Conservation (phyloP, 2,113 vertebrate genomes). For the Cephalopterus ornatus region DNA sequence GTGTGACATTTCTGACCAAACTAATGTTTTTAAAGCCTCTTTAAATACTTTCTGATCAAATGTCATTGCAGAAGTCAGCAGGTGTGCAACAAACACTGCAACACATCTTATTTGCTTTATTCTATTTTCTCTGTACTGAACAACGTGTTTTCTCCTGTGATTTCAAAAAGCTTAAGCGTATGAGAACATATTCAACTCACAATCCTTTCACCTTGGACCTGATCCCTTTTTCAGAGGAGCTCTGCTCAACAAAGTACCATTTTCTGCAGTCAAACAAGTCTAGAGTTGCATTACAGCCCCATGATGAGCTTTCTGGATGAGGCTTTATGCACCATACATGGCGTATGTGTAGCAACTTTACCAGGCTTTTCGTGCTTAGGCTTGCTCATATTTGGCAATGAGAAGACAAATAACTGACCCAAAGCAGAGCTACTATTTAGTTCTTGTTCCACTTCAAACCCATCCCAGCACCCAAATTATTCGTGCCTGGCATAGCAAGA, state of each 20-base stretch:
- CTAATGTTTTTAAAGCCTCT: slow-evolving; percentile 40
- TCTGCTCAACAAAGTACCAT: neutral
- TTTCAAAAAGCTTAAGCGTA: neutral
- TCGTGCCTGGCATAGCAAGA: neutral
- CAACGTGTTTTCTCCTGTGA: neutral
- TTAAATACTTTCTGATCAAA: slow-evolving; percentile 27
- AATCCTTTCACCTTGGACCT: neutral
- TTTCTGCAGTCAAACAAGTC: neutral
- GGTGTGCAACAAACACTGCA: neutral
- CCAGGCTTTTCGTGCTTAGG: neutral
- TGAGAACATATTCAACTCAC: neutral
- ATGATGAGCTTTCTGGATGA: too few relatives aligned
- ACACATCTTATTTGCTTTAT: neutral
- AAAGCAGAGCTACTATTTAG: neutral
- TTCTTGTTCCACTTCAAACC: neutral
- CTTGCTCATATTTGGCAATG: neutral
- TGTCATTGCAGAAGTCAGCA: neutral
- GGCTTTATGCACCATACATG: neutral
- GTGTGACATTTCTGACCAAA: slow-evolving; percentile 58
- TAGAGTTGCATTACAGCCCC: neutral
- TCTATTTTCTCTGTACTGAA: neutral
- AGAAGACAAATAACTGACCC: neutral
- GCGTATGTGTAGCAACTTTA: neutral
- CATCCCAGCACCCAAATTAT: neutral
- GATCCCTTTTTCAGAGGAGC: neutral